Percentiles rank a stretch among this genome's conserved stretches.
These are phyloP conservation scores for Malurus elegans DNA, from an alignment of 2,113 vertebrate genomes.

Conservation along the genomic window DNA sequence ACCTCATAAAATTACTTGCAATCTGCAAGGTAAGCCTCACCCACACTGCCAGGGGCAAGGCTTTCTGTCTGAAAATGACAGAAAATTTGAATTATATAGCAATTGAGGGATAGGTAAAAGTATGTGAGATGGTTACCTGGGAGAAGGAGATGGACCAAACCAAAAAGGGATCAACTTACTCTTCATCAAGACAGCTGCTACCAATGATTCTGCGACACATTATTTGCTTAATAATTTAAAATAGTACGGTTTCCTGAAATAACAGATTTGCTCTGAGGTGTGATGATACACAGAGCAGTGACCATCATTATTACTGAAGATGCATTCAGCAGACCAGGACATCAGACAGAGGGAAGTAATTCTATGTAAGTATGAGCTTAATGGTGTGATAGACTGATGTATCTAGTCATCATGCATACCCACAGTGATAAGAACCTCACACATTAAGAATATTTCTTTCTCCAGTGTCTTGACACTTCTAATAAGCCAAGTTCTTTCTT, in stretches of 20 bases:
- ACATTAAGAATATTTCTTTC: background rate
- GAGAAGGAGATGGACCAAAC: background rate
- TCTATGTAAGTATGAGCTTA: background rate
- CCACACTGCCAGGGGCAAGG: no score
- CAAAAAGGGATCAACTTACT: background rate
- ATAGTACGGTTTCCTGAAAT: background rate
- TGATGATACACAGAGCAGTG: background rate
- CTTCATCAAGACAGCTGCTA: background rate
- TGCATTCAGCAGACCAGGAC: background rate
- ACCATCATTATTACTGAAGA: background rate
- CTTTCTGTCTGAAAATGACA: background rate
- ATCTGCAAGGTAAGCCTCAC: background rate
- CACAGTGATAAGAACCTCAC: background rate
- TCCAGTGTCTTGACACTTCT: background rate
- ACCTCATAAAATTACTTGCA: background rate
- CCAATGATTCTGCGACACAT: rapidly evolving
- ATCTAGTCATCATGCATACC: rapidly evolving
- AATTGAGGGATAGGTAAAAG: background rate
- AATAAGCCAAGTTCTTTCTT: background rate
- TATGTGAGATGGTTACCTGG: background rate
- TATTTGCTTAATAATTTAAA: background rate
- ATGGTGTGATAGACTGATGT: background rate
- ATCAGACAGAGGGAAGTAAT: background rate
- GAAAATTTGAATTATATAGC: background rate
- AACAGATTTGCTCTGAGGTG: background rate